A percentile compares a stretch with the other conserved stretches of the same genome.
Conservation (phyloP, 2,113 vertebrate species). For the Sarotherodon lohbergeri region DNA sequence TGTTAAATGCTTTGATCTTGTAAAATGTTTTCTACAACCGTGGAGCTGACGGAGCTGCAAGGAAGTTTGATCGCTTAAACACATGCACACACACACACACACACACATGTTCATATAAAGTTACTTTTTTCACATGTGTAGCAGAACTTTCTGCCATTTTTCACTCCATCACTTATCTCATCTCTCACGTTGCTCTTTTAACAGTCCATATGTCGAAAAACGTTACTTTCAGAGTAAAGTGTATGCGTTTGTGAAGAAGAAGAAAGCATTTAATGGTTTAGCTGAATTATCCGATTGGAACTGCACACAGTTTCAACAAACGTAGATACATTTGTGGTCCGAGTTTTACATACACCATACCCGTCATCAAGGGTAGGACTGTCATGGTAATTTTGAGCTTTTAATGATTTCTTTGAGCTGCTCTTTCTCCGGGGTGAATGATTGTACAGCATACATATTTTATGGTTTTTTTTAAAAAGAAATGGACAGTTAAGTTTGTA, state of each 20-base stretch:
- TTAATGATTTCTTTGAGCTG: neutral
- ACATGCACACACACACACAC: neutral
- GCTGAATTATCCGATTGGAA: neutral
- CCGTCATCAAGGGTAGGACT: neutral
- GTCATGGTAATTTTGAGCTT: neutral
- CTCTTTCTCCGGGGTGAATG: neutral
- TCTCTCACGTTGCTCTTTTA: neutral
- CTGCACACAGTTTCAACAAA: neutral
- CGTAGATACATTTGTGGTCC: neutral
- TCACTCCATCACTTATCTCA: neutral
- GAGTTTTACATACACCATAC: neutral
- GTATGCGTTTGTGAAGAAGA: neutral
- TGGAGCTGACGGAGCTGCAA: conserved; percentile 26
- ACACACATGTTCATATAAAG: neutral
- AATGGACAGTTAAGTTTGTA: neutral
- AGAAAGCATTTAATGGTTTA: neutral
- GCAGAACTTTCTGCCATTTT: conserved; percentile 10
- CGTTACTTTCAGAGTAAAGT: neutral
- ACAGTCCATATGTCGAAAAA: neutral
- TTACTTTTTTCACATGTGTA: neutral
- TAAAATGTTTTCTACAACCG: conserved; percentile 52
- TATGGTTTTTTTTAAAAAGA: neutral
- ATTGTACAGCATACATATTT: neutral
- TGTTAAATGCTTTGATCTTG: conserved; percentile 58
- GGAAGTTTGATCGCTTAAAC: conserved; percentile 14